These are phyloP conservation scores for Ammospiza maritima DNA, from an alignment of 2,797 vertebrate species.

Conservation along the genomic window DNA sequence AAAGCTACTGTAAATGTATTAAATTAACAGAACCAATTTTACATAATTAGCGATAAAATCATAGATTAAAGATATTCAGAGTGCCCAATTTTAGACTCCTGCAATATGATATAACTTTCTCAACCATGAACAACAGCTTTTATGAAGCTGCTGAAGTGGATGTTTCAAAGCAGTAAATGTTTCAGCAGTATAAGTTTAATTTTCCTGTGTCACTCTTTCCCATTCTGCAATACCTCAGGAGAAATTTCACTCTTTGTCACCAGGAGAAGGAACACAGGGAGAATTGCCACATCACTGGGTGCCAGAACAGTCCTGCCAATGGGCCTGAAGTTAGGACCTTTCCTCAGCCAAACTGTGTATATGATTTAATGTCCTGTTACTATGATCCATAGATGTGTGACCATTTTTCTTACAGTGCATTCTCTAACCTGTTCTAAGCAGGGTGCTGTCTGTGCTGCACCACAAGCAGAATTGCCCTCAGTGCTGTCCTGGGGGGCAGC, in stretches of 20 bases:
- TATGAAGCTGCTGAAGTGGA: not conserved
- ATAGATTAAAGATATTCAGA: not conserved
- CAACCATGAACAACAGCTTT: not conserved
- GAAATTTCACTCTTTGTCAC: not conserved
- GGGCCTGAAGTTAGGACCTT: not conserved
- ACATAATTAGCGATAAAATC: not conserved
- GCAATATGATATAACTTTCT: not conserved
- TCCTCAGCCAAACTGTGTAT: not conserved
- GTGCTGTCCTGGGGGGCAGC: not conserved
- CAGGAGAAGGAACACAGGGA: not conserved
- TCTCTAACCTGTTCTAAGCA: not conserved
- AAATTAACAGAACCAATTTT: not conserved
- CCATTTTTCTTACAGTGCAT: not conserved
- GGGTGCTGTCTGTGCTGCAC: not conserved
- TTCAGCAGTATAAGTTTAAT: not conserved
- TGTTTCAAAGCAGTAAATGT: not conserved
- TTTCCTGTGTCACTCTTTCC: not conserved
- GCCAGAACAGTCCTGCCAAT: not conserved
- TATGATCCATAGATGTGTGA: not conserved
- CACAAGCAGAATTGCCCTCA: not conserved
- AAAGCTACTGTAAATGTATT: not conserved
- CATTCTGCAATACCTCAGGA: not conserved
- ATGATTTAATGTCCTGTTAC: not conserved
- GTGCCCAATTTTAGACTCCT: not conserved
- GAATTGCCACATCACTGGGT: not conserved